Evolutionary conservation across 2,888 invertebrate species (phyloP), one percentile per base, ranked within the genome.

Genomic region (Clistopyga incitator): DNA sequence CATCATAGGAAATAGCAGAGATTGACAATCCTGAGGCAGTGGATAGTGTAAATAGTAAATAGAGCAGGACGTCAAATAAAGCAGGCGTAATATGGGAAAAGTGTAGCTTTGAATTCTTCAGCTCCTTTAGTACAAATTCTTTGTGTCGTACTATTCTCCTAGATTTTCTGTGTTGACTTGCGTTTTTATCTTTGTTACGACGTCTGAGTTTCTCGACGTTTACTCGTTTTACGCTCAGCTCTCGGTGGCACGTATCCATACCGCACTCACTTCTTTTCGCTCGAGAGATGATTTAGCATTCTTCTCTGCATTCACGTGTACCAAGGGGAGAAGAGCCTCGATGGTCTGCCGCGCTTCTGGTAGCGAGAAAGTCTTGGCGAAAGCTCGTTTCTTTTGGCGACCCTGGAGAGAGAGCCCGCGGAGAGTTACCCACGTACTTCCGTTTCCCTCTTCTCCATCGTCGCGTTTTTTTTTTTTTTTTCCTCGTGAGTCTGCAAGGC

Each of bases 211-310:
- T 23, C 23, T 47, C 38, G 67, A 71, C 71, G 80, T 82, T 86
- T 84, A 82, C 86, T 85, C 84, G 78, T 85, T 86, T 78, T 67
- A 70, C 65, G 76, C 78, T 38, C 6, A 56, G 74, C 77, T 82
- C 52, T 59, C 72, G 52, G 61, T 71, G 81, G 64, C 76, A 76
- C 70, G 80, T 67, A 74, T 42, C 67, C 76, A 71, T 81, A 74
- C 38, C 61, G 34, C 61, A 56, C 52, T 76, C 34, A 34, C 59
- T 68, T 74, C 79, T 59, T 76, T 20, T 64, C 78, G 52, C 78
- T 76, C 56, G 76, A 82, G 85, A 81, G 82, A 74, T 81, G 81
- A 84, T 82, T 84, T 75, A 84, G 82, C 82, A 85, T 85, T 82
- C 76, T 84, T 78, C 77, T 75, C 50, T 65, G 67, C 74, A 65